Base-by-base conservation (phyloP, 2,797 vertebrate genomes). In the Danionella dracula region DNA sequence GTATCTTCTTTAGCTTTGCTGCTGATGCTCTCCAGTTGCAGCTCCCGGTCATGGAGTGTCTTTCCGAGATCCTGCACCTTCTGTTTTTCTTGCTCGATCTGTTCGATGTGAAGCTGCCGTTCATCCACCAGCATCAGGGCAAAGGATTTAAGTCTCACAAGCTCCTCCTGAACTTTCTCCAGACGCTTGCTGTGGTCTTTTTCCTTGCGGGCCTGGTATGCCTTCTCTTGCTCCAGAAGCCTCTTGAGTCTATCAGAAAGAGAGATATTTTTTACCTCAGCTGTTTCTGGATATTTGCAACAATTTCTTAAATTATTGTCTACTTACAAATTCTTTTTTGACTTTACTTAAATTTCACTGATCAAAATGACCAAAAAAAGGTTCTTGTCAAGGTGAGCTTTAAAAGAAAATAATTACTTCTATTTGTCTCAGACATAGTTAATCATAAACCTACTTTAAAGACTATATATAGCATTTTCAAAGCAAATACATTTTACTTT, bases 91-190 rank as follows among this genome's bases (percentile, higher is more conserved):
- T 92, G 91, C 67, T 92, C 91, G 1, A 98, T 93, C 76, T 97
- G 93, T 71, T 98, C 93, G 2, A 93, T 85, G 72, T 96, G 93
- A 77, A 93, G 90, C 84, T 98, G 95, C 73, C 93, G 89, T 79
- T 99, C 95, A 53, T 99, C 96, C 64, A 97, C 93, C 83, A 99
- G 83, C 93, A 96, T 94, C 79, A 99, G 92, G 64, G 94, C 91
- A 66, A 98, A 97, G 29, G 94, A 96, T 81, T 94, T 94, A 10
- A 99, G 92, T 77, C 95, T 94, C 3, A 93, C 90, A 66, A 98
- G 83, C 79, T 99, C 95, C 4, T 91, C 92, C 75, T 90, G 77
- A 56, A 97, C 82, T 82, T 93, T 96, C 77, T 87, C 93, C 64
- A 97, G 85, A 46, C 89, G 84, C 78, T 87, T 90, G 63, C 83